Percentiles rank a stretch among this genome's conserved stretches.
Evolutionary conservation across 2,888 invertebrate species (phyloP).

Genomic region (Drymonia ruficornis): DNA sequence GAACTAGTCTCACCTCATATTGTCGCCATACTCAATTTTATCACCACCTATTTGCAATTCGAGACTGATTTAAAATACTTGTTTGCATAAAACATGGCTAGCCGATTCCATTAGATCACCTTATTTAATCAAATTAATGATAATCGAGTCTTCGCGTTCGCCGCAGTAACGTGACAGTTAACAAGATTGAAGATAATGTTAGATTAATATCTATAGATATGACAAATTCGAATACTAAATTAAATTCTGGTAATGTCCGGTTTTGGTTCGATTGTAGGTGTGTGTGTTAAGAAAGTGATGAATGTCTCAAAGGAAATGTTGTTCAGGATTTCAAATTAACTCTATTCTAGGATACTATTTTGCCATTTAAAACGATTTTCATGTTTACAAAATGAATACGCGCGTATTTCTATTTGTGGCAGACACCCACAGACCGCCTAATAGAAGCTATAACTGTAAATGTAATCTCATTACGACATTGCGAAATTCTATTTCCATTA

Average conservation of each 20-base stretch:
- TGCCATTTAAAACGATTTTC: conserved; percentile 29
- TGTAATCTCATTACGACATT: conserved; percentile 68
- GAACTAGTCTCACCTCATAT: conserved; percentile 46
- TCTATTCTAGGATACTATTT: conserved; percentile 23
- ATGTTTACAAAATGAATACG: conserved; percentile 30
- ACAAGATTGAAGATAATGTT: conserved; percentile 60
- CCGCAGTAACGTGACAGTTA: conserved; percentile 56
- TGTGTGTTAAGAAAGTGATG: conserved; percentile 9
- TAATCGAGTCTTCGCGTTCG: conserved; percentile 64
- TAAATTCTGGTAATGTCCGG: conserved; percentile 46
- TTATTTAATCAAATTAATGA: conserved; percentile 65
- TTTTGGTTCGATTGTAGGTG: conserved; percentile 33
- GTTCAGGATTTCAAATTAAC: conserved; percentile 12
- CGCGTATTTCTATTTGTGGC: conserved; percentile 49
- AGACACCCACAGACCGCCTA: conserved; percentile 56
- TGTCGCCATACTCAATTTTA: conserved; percentile 64
- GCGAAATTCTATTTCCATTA: conserved; percentile 69
- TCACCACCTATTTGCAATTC: conserved; percentile 65
- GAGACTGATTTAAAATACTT: conserved; percentile 63
- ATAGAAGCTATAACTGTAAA: conserved; percentile 65
- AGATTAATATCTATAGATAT: conserved; percentile 57
- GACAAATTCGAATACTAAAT: conserved; percentile 52
- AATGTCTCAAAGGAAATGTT: not conserved
- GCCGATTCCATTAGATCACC: conserved; percentile 61
- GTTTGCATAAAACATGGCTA: conserved; percentile 71